Evolutionary conservation across 53 echinoderm and acorn worm species (phyloP), one percentile per base, ranked within the genome.

Genomic region (Pentamera pediparva): DNA sequence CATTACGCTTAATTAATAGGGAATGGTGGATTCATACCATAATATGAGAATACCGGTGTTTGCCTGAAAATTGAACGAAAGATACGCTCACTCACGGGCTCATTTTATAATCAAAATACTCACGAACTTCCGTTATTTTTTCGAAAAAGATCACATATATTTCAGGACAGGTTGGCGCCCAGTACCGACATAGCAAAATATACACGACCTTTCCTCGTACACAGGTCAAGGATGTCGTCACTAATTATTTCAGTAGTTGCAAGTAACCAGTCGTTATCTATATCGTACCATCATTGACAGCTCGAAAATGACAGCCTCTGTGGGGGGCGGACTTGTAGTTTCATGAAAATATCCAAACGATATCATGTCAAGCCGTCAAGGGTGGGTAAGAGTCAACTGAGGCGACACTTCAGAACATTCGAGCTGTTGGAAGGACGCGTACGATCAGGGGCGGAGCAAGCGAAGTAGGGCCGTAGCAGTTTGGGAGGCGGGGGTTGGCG

Each of bases 111-210:
- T 41, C 43, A 43, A n/a, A n/a, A n/a, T 67, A 67, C 67, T 67
- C 45, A 67, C 67, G 67, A 67, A 67, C 40, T 47, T 67, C 67
- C 41, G 67, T 67, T 47, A 67, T 40, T 41, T 67, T 67, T 43
- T 24, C 38, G 67, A 67, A 67, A 40, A 67, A 67, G 40, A 32
- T 67, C 67, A 67, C 67, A 67, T 67, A 67, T 39, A 67, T 40
- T 45, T 47, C 28, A 67, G 45, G 67, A 67, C 67, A 67, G 67
- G 67, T 67, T 67, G 67, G 67, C 67, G 67, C 67, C 67, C 67
- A 67, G 67, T 43, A 45, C 67, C 41, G 45, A 67, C 40, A 39
- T 67, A 67, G 27, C 45, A 43, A 67, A 67, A 67, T 67, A 67
- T 26, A 67, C 40, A 67, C 45, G 67, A 67, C 67, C 67, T 47